phyloP scores from a whole-genome alignment of 1,140 invertebrate genomes.

The Drosophila carrolli region DNA sequence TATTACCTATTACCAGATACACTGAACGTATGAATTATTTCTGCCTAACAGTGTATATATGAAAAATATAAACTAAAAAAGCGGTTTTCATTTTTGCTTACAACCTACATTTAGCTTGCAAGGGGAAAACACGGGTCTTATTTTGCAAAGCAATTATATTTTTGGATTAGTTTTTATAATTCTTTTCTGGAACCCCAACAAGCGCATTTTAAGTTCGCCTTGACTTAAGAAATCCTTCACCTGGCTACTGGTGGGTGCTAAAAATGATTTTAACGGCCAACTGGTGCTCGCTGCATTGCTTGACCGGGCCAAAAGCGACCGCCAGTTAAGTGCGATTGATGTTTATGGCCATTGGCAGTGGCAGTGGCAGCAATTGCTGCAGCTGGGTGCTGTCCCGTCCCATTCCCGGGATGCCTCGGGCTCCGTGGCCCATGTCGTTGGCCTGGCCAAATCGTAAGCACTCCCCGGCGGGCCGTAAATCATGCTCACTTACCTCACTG shows the following conservation, averaged over 20 bases:
- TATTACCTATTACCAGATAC: too few species aligned
- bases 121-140: too few species aligned
- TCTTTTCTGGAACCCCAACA: not conserved
- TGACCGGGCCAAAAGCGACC: constrained; percentile 28
- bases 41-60: too few species aligned
- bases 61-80: too few species aligned
- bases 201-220: not conserved
- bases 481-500: constrained; percentile 83
- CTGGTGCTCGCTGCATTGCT: constrained; percentile 37
- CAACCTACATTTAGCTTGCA: too few species aligned
- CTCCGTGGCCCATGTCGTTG: constrained; percentile 18
- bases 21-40: too few species aligned
- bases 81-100: too few species aligned
- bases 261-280: constrained; percentile 60
- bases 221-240: not conserved
- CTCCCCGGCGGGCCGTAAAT: constrained; percentile 71
- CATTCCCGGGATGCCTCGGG: not conserved
- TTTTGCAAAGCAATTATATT: not conserved
- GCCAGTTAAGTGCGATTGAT: constrained; percentile 46
- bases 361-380: constrained; percentile 29
- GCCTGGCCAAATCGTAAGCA: constrained; percentile 72
- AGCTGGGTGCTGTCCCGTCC: not conserved
- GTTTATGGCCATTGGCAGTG: constrained; percentile 44
- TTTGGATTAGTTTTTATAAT: not conserved
- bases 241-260: constrained; percentile 18